Base-by-base conservation (phyloP, 2,888 invertebrate genomes). In the Pterostichus niger region DNA sequence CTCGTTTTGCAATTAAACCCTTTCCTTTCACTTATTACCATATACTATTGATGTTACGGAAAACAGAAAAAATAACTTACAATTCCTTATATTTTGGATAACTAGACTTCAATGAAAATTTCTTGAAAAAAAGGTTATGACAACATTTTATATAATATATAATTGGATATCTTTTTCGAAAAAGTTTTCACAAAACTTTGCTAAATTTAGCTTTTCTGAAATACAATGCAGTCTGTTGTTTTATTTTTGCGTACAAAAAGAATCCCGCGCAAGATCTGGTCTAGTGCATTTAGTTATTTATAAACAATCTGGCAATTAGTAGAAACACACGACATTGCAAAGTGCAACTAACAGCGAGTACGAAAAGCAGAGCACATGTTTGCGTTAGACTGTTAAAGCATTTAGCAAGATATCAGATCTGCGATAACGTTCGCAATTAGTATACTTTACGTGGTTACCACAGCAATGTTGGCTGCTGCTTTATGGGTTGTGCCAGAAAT, bases 381-480 rank as follows among this genome's bases (percentile, higher is more conserved):
- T 64, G 64, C 64, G 13, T 64, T 64, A 35, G 64, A 40, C 40
- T 71, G 71, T 71, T 71, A 71, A 40, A 59, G 56, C 78, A 59
- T 54, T 78, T 78, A 59, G 56, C 59, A 59, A 33, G 44, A 59
- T 78, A 78, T 78, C 78, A 59, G 78, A 59, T 78, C 59, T 44
- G 40, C 78, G 56, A 35, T 78, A 59, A 40, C 78, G 59, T 59
- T 78, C 35, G 78, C 59, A 78, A 78, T 78, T 78, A 78, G 56
- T 78, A 59, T 44, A 78, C 44, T 56, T 78, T 56, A 59, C 56
- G 44, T 44, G 59, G 59, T 71, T 71, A 24, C n/a, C 11, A 59
- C 10, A 49, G 15, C 17, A 31, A n/a, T n/a, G 59, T 24, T 10
- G 6, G 24, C 0, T n/a, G 13, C 7, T 35, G 35, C 13, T 35